phyloP scores from a whole-genome alignment of 2,888 invertebrate species.

The Synergus gifuensis region DNA sequence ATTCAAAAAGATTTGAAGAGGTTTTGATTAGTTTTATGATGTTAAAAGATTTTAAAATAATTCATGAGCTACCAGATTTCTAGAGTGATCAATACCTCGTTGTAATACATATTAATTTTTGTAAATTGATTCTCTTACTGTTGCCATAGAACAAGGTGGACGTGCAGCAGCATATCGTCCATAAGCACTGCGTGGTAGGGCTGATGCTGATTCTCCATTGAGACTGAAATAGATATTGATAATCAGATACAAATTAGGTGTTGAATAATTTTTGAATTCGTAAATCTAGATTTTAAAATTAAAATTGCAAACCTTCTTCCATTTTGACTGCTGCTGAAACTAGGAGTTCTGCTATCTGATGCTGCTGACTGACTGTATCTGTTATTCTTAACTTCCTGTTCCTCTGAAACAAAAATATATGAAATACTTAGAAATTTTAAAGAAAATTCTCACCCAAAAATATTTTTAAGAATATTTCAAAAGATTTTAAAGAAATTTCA shows the following conservation, averaged over 20 bases:
- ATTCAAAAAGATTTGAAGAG: background rate
- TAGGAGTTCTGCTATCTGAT: background rate
- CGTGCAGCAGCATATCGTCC: slow-evolving; percentile 83
- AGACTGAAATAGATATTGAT: slow-evolving; percentile 58
- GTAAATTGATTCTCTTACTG: slow-evolving; percentile 77
- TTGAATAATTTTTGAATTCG: background rate
- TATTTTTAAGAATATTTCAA: too few species aligned
- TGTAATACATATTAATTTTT: background rate
- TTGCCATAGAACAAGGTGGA: slow-evolving; percentile 84
- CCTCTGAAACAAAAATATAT: background rate
- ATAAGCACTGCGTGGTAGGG: slow-evolving; percentile 63
- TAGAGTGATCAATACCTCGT: too few species aligned
- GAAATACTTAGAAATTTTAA: background rate
- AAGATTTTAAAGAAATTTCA: background rate
- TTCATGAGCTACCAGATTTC: too few species aligned
- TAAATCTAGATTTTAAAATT: background rate
- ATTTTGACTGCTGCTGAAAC: slow-evolving; percentile 9
- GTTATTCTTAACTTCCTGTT: background rate
- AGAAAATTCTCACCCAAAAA: too few species aligned
- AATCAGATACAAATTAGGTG: too few species aligned
- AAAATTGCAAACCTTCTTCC: slow-evolving; percentile 26
- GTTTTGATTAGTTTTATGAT: background rate
- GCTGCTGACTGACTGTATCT: slow-evolving; percentile 23
- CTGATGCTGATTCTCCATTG: slow-evolving; percentile 65
- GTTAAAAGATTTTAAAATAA: background rate